Evolutionary conservation across 2,113 vertebrate genomes (phyloP).

Genomic region (Capreolus pygargus): DNA sequence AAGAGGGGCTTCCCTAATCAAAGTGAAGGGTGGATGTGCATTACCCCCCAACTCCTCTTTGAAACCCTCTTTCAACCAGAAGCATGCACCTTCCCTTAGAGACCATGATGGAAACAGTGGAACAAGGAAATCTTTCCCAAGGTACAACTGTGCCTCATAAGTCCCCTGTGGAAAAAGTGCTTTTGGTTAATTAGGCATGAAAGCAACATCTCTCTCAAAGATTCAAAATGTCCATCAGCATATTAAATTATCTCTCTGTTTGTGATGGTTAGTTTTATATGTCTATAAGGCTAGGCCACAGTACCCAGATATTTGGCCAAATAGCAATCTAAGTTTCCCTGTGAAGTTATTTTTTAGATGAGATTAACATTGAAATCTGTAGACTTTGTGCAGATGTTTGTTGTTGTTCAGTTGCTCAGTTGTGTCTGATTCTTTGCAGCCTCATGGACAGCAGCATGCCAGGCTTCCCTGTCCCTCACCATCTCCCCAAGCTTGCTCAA

Average conservation of each 20-base stretch:
- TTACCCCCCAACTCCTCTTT: not conserved
- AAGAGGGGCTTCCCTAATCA: not conserved
- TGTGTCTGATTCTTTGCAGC: rapidly evolving
- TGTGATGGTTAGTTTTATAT: not conserved
- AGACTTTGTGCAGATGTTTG: not conserved
- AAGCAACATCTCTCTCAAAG: not conserved
- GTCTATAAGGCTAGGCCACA: not conserved
- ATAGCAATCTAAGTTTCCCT: not conserved
- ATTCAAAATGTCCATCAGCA: not conserved
- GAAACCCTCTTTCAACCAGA: not conserved
- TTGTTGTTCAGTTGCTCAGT: not conserved
- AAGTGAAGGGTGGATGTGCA: not conserved
- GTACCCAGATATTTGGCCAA: not conserved
- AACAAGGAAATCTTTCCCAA: not conserved
- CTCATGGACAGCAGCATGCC: not conserved
- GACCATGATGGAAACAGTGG: not conserved
- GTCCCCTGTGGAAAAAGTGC: not conserved
- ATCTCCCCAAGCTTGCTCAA: not conserved
- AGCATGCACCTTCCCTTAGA: not conserved
- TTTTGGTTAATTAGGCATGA: not conserved
- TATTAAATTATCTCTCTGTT: not conserved
- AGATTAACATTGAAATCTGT: not conserved
- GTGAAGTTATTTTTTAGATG: not conserved
- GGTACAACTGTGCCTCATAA: rapidly evolving
- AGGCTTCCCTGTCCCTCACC: not conserved